Percentiles rank a stretch among this genome's conserved stretches.
Evolutionary conservation across 2,888 invertebrate genomes (phyloP).

Genomic region (Gortyna flavago): DNA sequence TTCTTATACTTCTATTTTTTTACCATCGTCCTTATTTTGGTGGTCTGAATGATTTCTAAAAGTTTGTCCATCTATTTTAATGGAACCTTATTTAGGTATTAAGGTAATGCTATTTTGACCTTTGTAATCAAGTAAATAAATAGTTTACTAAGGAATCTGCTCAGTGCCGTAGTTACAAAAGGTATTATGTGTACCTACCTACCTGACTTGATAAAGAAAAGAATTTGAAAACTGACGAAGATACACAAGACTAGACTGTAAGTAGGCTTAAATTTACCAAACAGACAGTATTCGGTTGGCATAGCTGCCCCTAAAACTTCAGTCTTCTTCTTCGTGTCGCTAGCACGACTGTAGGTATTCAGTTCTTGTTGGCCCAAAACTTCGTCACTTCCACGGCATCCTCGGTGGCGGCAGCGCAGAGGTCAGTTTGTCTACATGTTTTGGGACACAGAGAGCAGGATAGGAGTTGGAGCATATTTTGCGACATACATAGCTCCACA

Average conservation of each 20-base stretch:
- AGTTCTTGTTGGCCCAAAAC: neutral
- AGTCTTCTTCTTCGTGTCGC: neutral
- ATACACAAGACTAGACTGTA: neutral
- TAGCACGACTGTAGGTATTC: neutral
- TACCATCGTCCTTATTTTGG: no score
- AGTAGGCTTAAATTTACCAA: neutral
- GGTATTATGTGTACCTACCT: no score
- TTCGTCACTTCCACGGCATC: neutral
- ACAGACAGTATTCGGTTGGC: neutral
- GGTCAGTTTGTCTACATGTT: neutral
- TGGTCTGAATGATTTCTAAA: no score
- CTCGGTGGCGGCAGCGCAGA: neutral
- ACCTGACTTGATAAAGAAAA: neutral
- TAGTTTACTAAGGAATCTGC: neutral
- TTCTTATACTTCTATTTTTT: no score
- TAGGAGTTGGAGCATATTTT: neutral
- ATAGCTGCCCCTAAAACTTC: neutral
- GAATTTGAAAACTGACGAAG: neutral
- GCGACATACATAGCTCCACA: neutral
- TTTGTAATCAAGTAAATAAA: neutral
- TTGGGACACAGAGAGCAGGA: neutral
- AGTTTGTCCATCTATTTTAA: no score
- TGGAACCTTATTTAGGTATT: no score
- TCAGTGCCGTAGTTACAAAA: no score
- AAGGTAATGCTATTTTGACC: neutral